A percentile compares a stretch with the other conserved stretches of the same genome.
These are phyloP conservation scores for Thunnus albacares DNA, from an alignment of 2,797 vertebrate species.

Conservation along the genomic window DNA sequence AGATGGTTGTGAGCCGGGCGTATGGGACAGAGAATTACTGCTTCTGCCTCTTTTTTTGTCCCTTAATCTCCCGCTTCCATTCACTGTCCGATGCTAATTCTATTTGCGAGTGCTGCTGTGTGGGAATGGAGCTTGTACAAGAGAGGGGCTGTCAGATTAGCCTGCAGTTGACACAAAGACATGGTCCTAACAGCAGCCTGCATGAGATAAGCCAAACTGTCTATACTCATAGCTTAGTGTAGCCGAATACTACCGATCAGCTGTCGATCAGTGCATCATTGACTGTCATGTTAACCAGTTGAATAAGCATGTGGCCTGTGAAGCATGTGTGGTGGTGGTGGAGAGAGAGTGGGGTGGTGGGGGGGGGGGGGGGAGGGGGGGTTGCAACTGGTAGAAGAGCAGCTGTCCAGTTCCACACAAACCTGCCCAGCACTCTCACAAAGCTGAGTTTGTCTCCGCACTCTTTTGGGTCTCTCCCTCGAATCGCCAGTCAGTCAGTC, in stretches of 20 bases:
- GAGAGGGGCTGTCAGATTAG: conserved; percentile 68
- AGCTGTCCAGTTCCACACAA: conserved; percentile 80
- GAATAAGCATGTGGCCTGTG: conserved; percentile 54
- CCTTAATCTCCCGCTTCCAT: conserved; percentile 58
- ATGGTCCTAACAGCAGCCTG: conserved; percentile 36
- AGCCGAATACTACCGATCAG: conserved; percentile 32
- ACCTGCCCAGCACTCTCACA: conserved; percentile 73
- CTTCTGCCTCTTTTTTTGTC: conserved; percentile 40
- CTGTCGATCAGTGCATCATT: conserved; percentile 42
- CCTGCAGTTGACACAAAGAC: conserved; percentile 59
- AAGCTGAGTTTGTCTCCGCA: conserved; percentile 79
- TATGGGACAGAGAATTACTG: conserved; percentile 57
- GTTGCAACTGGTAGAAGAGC: conserved; percentile 72
- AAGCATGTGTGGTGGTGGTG: conserved; percentile 44
- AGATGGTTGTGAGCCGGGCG: conserved; percentile 54
- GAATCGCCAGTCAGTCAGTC: conserved; percentile 12
- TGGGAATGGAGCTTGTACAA: conserved; percentile 45
- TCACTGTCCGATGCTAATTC: conserved; percentile 69
- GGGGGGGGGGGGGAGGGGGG: conserved; percentile 7
- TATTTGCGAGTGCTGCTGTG: conserved; percentile 62
- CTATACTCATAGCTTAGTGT: conserved; percentile 8
- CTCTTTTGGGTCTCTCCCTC: conserved; percentile 47
- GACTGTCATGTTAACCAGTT: conserved; percentile 60
- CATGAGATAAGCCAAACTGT: conserved; percentile 40
- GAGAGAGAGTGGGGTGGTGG: not conserved